These are phyloP conservation scores for Oxyura jamaicensis DNA, from an alignment of 2,113 vertebrate genomes.

Conservation along the genomic window DNA sequence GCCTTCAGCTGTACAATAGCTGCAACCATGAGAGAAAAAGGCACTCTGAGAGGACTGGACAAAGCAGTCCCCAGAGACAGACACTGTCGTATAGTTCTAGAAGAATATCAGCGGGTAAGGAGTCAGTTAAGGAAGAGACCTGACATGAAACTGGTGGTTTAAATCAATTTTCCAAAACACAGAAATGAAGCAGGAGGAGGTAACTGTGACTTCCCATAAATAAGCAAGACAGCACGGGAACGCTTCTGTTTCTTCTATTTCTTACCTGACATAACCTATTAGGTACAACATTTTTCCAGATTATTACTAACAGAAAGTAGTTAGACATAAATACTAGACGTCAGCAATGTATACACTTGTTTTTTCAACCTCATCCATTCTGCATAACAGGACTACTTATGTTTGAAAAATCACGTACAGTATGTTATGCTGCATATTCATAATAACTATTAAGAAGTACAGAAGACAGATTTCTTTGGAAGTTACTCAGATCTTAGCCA, in stretches of 20 bases:
- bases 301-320: background rate
- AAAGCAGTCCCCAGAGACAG: background rate
- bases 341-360: background rate
- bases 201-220: background rate
- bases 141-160: background rate
- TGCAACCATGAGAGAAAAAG: background rate
- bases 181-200: background rate
- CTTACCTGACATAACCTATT: background rate
- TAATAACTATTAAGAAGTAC: background rate
- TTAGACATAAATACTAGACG: background rate
- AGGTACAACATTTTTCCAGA: background rate
- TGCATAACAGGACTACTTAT: background rate
- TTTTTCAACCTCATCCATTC: background rate
- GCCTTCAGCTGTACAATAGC: background rate
- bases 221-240: background rate
- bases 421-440: background rate
- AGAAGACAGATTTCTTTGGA: background rate
- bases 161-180: background rate
- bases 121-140: background rate
- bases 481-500: background rate
- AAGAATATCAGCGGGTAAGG: background rate
- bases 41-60: background rate
- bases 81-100: background rate
- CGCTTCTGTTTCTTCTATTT: background rate
- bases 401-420: background rate